These are phyloP conservation scores for Thripadectes ignobilis DNA, from an alignment of 2,797 vertebrate species.

Conservation along the genomic window DNA sequence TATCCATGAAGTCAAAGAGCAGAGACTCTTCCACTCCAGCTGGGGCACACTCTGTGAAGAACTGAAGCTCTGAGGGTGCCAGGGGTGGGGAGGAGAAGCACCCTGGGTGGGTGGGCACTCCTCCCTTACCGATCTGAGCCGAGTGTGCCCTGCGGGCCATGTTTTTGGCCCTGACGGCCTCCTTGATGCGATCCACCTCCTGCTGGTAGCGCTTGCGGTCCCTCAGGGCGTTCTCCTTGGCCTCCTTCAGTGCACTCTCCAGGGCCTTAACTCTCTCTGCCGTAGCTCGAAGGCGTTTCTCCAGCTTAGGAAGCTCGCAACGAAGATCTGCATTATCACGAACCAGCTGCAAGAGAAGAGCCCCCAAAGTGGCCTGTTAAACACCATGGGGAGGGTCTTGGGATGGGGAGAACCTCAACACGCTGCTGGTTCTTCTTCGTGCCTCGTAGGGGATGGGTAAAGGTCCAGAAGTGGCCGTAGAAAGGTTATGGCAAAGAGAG, in stretches of 20 bases:
- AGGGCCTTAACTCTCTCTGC: slow-evolving; percentile 92
- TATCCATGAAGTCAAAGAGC: slow-evolving; percentile 15
- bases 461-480: neutral
- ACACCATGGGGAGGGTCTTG: neutral
- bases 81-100: too few species aligned
- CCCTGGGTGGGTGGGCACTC: too few species aligned
- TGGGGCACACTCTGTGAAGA: neutral
- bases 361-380: accelerated
- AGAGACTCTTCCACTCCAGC: slow-evolving; percentile 3
- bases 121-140: slow-evolving; percentile 85
- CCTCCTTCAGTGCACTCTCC: slow-evolving; percentile 88
- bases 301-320: slow-evolving; percentile 95
- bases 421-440: neutral
- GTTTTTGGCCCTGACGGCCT: slow-evolving; percentile 89
- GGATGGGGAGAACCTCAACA: too few species aligned
- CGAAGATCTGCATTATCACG: slow-evolving; percentile 96
- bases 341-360: slow-evolving; percentile 80
- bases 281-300: slow-evolving; percentile 92
- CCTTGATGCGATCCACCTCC: slow-evolving; percentile 96
- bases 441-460: accelerated
- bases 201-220: slow-evolving; percentile 95
- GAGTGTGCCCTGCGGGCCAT: slow-evolving; percentile 86
- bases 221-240: slow-evolving; percentile 88
- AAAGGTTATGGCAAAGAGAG: neutral
- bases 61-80: too few species aligned